Percentiles rank a stretch among this genome's conserved stretches.
These are phyloP conservation scores for Nasonia vitripennis DNA, from an alignment of 1,140 invertebrate genomes.

Conservation along the genomic window DNA sequence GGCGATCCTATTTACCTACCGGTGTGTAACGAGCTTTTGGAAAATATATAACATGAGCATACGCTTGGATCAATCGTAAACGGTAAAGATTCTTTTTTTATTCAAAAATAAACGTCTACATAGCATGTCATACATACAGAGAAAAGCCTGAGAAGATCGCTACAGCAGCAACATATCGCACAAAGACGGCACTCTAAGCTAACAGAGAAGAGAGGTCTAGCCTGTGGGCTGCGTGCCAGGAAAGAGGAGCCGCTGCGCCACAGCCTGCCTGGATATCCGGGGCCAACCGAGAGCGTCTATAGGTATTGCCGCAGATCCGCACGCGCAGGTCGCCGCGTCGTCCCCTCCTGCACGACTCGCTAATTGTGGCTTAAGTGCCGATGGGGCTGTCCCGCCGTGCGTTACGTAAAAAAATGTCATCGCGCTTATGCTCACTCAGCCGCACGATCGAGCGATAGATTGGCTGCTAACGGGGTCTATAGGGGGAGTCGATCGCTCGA, in stretches of 20 bases:
- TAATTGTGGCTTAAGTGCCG: conserved; percentile 1
- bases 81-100: no score
- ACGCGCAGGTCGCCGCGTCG: background rate
- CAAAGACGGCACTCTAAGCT: no score
- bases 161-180: no score
- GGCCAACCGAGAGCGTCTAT: background rate
- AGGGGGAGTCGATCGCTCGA: background rate
- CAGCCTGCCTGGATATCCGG: background rate
- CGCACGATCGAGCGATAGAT: background rate
- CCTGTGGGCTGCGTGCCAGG: background rate
- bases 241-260: background rate
- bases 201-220: no score
- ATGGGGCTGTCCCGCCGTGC: background rate
- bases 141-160: no score
- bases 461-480: background rate
- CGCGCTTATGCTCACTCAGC: background rate
- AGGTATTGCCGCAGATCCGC: background rate
- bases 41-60: no score
- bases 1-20: no score
- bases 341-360: background rate
- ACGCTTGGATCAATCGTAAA: no score
- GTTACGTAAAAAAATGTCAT: conserved; percentile 20
- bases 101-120: no score
- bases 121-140: no score
- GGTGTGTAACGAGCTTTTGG: no score